Conservation (phyloP, 2,113 vertebrate genomes). For the Rhea pennata region DNA sequence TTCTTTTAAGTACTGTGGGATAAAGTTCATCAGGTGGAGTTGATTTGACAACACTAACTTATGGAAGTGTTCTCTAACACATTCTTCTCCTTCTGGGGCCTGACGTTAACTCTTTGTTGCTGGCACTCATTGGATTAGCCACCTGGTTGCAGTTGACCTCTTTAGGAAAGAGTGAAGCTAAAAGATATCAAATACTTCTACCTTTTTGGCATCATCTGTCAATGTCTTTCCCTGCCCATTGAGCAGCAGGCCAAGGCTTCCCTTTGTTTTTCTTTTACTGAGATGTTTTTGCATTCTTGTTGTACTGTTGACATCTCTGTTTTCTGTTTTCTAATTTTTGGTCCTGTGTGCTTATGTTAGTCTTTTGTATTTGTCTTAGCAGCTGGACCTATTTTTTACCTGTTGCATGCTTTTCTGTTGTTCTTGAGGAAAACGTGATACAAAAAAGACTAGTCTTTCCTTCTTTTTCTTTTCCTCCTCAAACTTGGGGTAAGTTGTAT, state of each 20-base stretch:
- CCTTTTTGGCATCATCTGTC: not conserved
- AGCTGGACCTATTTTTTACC: not conserved
- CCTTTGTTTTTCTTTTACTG: not conserved
- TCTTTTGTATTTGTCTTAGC: not conserved
- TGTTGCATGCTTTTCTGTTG: not conserved
- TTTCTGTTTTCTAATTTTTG: not conserved
- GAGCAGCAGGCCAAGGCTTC: not conserved
- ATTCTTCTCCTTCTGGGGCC: not conserved
- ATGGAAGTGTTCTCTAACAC: not conserved
- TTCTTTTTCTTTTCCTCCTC: not conserved
- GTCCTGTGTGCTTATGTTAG: not conserved
- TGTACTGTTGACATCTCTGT: not conserved
- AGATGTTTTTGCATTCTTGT: not conserved
- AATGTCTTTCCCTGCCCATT: not conserved
- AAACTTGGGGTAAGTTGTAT: not conserved
- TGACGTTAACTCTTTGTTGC: not conserved
- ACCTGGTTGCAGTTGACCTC: not conserved
- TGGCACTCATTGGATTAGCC: not conserved
- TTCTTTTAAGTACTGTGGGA: not conserved
- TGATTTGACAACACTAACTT: constrained; percentile 16
- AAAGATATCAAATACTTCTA: not conserved
- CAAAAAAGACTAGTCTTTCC: not conserved
- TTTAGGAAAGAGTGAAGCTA: not conserved
- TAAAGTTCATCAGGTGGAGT: constrained; percentile 27
- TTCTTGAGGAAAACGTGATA: not conserved